A percentile compares a stretch with the other conserved stretches of the same genome.
phyloP scores from a whole-genome alignment of 2,797 vertebrate species.

The Sphenopsis melanotis region DNA sequence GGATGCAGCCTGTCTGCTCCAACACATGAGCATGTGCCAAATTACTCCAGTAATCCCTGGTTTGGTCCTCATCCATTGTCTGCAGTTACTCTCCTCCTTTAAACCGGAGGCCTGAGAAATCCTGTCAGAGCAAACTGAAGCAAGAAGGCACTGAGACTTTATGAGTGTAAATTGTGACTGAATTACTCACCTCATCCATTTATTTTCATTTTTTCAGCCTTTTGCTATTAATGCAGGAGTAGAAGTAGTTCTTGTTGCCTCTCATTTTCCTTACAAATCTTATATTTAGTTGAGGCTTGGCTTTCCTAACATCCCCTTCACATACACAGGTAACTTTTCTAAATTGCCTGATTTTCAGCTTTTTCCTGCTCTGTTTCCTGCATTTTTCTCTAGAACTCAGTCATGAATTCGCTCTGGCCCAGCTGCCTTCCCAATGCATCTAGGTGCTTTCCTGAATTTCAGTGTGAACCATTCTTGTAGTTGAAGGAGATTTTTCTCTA shows the following conservation, averaged over 20 bases:
- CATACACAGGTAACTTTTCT: not conserved
- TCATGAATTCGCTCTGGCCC: not conserved
- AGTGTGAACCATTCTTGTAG: not conserved
- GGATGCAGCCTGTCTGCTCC: not conserved
- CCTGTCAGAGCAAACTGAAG: no score
- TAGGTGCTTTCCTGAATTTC: not conserved
- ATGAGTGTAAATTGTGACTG: not conserved
- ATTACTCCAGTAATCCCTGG: not conserved
- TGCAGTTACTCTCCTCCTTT: not conserved
- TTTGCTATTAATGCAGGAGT: not conserved
- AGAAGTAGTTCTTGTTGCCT: not conserved
- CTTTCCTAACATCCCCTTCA: not conserved
- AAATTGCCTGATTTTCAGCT: not conserved
- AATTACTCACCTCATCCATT: not conserved
- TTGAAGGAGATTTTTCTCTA: not conserved
- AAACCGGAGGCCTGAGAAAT: not conserved
- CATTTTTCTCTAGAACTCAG: accelerated
- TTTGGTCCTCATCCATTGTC: not conserved
- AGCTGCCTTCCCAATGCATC: not conserved
- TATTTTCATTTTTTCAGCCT: not conserved
- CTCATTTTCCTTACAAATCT: not conserved
- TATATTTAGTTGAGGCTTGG: not conserved
- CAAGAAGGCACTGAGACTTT: not conserved
- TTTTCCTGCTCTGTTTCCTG: not conserved
- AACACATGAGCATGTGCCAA: not conserved